Conservation (phyloP, 92 coral and sea anemone genomes). For the Anthopleura xanthogrammica region DNA sequence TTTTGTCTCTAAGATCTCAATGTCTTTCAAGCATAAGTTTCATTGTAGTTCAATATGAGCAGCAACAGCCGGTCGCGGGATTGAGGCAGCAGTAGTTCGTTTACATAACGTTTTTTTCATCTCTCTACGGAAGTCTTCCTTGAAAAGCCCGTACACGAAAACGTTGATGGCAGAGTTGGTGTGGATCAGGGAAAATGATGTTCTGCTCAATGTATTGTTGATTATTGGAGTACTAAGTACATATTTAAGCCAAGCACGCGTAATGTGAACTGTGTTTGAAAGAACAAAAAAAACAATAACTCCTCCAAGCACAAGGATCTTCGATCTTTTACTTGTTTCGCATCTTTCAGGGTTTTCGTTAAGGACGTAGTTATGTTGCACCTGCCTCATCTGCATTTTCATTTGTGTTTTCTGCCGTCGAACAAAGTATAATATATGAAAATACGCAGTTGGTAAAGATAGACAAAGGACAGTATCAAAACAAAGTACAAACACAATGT, state of each 20-base stretch:
- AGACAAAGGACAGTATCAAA: not conserved
- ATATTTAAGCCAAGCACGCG: not conserved
- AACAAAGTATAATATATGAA: not conserved
- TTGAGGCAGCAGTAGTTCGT: not conserved
- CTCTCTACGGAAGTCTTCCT: not conserved
- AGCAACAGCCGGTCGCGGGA: no score
- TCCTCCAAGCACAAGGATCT: not conserved
- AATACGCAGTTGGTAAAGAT: not conserved
- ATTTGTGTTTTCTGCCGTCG: not conserved
- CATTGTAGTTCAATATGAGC: no score
- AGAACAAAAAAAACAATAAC: not conserved
- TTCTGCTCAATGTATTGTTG: not conserved
- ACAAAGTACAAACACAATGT: not conserved
- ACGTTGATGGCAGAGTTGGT: not conserved
- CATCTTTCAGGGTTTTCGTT: not conserved
- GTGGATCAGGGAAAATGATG: not conserved
- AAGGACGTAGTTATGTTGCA: not conserved
- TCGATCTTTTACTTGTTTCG: not conserved
- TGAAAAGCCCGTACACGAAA: not conserved
- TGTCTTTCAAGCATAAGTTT: no score
- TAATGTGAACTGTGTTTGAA: not conserved
- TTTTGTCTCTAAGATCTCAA: no score
- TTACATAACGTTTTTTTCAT: not conserved
- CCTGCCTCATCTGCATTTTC: not conserved
- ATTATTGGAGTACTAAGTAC: not conserved